phyloP scores from a whole-genome alignment of 2,797 vertebrate genomes.

The Sebastes trivittatus region DNA sequence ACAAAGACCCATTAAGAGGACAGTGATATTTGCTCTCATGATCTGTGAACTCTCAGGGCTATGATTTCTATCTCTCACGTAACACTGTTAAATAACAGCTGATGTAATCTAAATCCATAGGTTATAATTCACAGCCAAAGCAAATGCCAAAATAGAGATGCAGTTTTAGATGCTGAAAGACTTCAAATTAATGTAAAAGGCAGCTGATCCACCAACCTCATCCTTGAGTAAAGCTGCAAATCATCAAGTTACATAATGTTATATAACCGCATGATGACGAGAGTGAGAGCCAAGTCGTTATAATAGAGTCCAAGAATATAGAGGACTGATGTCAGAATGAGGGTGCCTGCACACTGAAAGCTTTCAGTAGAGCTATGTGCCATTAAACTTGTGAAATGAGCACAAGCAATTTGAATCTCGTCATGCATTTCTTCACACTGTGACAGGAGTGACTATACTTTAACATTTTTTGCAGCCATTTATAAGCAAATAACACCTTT shows the following conservation, averaged over 20 bases:
- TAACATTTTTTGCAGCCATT: neutral
- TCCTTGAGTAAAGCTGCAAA: slow-evolving; percentile 41
- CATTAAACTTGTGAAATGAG: slow-evolving; percentile 7
- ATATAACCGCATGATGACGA: slow-evolving; percentile 55
- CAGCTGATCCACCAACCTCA: slow-evolving; percentile 7
- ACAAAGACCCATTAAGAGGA: slow-evolving; percentile 55
- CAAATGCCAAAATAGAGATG: neutral
- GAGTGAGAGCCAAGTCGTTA: slow-evolving; percentile 3
- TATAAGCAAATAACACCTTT: neutral
- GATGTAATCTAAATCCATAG: neutral
- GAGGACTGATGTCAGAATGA: neutral
- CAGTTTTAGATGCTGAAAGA: neutral
- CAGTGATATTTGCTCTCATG: slow-evolving; percentile 16
- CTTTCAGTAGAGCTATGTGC: slow-evolving; percentile 1
- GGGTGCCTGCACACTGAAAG: neutral
- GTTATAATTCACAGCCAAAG: neutral
- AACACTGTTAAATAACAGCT: neutral
- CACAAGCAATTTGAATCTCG: neutral
- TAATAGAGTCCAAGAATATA: slow-evolving; percentile 1
- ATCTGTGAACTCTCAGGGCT: slow-evolving; percentile 14
- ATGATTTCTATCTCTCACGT: neutral
- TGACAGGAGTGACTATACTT: neutral
- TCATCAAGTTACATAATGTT: slow-evolving; percentile 73
- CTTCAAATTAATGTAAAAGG: slow-evolving; percentile 6
- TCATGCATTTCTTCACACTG: neutral